Evolutionary conservation across 1,140 invertebrate genomes (phyloP).

Genomic region (Halyomorpha halys): DNA sequence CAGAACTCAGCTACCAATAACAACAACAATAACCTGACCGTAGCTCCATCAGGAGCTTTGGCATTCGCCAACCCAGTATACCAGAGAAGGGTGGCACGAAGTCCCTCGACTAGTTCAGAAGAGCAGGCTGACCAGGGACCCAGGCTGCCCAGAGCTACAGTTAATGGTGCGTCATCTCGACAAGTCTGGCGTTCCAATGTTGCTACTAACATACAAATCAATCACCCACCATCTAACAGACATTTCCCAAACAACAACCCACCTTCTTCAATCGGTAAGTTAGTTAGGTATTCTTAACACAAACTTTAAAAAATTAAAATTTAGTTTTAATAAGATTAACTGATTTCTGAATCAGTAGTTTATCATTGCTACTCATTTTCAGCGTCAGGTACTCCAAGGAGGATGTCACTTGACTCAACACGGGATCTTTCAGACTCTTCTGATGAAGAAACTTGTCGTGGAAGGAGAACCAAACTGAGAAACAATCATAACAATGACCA

Average conservation of each 20-base stretch:
- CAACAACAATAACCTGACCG: slow-evolving; percentile 27
- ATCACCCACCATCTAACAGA: not conserved
- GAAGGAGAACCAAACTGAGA: slow-evolving; percentile 42
- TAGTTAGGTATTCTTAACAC: not conserved
- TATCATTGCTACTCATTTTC: too few relatives aligned
- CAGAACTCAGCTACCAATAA: slow-evolving; percentile 22
- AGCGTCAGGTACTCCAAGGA: slow-evolving; percentile 38
- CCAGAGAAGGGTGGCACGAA: slow-evolving; percentile 25
- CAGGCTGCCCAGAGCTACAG: not conserved
- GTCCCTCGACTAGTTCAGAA: slow-evolving; percentile 19
- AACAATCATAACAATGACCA: slow-evolving; percentile 54
- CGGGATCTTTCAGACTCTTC: slow-evolving; percentile 54
- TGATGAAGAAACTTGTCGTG: slow-evolving; percentile 34
- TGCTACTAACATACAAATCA: slow-evolving; percentile 14
- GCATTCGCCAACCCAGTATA: slow-evolving; percentile 83
- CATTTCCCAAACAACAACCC: slow-evolving; percentile 10
- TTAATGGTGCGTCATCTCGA: not conserved
- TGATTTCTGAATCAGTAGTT: too few relatives aligned
- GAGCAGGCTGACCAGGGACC: slow-evolving; percentile 8
- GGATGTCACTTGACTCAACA: slow-evolving; percentile 59
- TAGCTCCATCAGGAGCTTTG: slow-evolving; percentile 38
- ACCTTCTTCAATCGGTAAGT: not conserved
- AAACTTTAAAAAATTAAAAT: not conserved
- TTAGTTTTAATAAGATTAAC: too few relatives aligned
- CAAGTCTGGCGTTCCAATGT: slow-evolving; percentile 17